phyloP scores from a whole-genome alignment of 2,888 invertebrate species.

The Drosophila diplacantha region DNA sequence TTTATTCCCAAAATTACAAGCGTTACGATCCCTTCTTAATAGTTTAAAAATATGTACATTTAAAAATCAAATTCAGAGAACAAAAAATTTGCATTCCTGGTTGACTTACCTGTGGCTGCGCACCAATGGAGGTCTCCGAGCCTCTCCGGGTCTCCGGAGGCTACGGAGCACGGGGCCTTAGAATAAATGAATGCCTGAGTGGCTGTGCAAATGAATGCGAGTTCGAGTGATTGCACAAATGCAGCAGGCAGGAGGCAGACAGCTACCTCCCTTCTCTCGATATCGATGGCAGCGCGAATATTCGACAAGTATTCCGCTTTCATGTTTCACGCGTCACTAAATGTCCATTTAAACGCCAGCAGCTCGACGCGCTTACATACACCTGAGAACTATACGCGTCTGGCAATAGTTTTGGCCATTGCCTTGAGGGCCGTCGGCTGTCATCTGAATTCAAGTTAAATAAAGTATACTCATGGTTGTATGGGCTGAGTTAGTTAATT shows the following conservation, averaged over 20 bases:
- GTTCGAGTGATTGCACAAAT: constrained; percentile 41
- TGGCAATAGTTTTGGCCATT: constrained; percentile 34
- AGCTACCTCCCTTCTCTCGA: not conserved
- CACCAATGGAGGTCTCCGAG: not conserved
- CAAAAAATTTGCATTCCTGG: constrained; percentile 9
- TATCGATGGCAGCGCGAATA: constrained; percentile 34
- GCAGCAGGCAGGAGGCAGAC: constrained; percentile 24
- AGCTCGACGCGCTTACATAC: constrained; percentile 26
- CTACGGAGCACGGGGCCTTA: constrained; percentile 24
- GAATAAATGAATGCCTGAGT: constrained; percentile 55
- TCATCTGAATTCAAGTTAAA: not conserved
- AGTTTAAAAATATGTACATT: not conserved
- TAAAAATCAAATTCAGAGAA: not conserved
- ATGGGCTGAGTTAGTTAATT: constrained; percentile 22
- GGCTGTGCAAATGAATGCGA: constrained; percentile 50
- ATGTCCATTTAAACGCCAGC: constrained; percentile 50
- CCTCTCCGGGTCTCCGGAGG: not conserved
- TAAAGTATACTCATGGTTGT: constrained; percentile 1
- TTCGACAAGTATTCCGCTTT: constrained; percentile 52
- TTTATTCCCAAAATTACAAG: no score
- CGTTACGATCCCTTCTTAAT: not conserved
- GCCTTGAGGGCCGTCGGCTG: not conserved
- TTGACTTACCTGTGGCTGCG: constrained; percentile 11
- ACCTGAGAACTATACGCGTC: constrained; percentile 1
- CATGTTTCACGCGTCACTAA: constrained; percentile 52